Evolutionary conservation across 2,888 invertebrate genomes (phyloP), one percentile per base, ranked within the genome.

Genomic region (Trachelus stipa): DNA sequence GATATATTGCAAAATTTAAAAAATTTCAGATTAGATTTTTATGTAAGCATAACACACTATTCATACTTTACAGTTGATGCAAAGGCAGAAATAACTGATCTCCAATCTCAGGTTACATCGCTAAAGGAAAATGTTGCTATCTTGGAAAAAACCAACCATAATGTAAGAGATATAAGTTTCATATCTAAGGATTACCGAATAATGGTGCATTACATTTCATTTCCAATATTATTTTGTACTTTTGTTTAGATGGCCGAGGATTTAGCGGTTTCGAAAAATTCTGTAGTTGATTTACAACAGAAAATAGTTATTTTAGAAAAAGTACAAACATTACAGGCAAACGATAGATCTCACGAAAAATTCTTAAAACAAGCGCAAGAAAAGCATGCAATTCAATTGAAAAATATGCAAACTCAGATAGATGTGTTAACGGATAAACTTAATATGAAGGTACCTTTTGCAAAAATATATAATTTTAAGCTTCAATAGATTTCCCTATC

Each of bases 391-490:
- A 91, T 92, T 0, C 92, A 93, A 86, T 87, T 92, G 40, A 92
- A 92, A 82, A 90, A 93, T 79, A 87, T 92, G 89, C 92, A 93
- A 82, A 92, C 92, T n/a, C 92, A 93, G 84, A 88, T 93, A 37
- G 91, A 92, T 76, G 89, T 90, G 75, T 80, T 92, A 15, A 88
- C 89, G 23, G 90, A 90, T 75, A 92, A 92, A 84, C 83, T 92
- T 37, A 86, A 86, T 75, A 77, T 79, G n/a, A 91, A 90, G 89
- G 90, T 90, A 86, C 6, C 9, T 56, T 56, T 56, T 56, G 56
- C 23, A 9, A 9, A 56, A 23, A 56, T 79, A 74, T 79, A 73
- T 34, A 40, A 74, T 37, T 40, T n/a, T 73, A 40, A 30, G 23
- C 23, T 74, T 35, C 34, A 15, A n/a, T 11, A 68, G 73, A 73